These are phyloP conservation scores for Trilocha varians DNA, from an alignment of 2,888 invertebrate genomes.

Conservation along the genomic window DNA sequence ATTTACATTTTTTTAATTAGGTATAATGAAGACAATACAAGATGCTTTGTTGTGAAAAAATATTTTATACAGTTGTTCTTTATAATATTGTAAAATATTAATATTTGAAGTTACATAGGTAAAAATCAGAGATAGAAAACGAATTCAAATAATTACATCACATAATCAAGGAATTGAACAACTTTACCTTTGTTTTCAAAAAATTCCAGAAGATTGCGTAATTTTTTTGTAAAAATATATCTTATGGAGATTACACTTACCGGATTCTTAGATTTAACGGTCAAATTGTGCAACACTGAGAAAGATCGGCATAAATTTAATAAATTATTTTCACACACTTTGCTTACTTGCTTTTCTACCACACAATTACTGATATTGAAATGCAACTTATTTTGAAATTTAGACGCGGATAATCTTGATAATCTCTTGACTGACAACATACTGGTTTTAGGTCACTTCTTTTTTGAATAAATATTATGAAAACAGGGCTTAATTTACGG, in stretches of 20 bases:
- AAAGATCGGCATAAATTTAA: slow-evolving; percentile 48
- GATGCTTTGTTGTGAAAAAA: no score
- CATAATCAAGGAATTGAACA: no score
- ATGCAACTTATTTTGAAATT: slow-evolving; percentile 41
- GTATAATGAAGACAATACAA: no score
- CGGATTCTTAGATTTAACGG: slow-evolving; percentile 38
- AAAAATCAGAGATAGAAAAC: no score
- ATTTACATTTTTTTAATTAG: no score
- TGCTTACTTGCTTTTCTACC: slow-evolving; percentile 33
- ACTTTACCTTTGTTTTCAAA: no score
- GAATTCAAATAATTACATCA: no score
- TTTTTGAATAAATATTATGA: no score
- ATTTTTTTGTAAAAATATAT: slow-evolving; percentile 5
- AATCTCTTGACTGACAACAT: slow-evolving; percentile 57
- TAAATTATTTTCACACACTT: slow-evolving; percentile 31
- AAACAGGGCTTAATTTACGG: no score
- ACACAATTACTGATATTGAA: slow-evolving; percentile 27
- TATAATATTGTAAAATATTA: no score
- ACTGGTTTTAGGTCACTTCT: background rate
- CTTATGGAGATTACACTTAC: slow-evolving; percentile 29
- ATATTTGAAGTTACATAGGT: no score
- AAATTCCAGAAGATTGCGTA: background rate
- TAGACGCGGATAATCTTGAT: slow-evolving; percentile 42
- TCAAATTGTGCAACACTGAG: slow-evolving; percentile 42
- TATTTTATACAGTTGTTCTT: no score